phyloP scores from a whole-genome alignment of 2,113 vertebrate genomes.

The Castor canadensis region DNA sequence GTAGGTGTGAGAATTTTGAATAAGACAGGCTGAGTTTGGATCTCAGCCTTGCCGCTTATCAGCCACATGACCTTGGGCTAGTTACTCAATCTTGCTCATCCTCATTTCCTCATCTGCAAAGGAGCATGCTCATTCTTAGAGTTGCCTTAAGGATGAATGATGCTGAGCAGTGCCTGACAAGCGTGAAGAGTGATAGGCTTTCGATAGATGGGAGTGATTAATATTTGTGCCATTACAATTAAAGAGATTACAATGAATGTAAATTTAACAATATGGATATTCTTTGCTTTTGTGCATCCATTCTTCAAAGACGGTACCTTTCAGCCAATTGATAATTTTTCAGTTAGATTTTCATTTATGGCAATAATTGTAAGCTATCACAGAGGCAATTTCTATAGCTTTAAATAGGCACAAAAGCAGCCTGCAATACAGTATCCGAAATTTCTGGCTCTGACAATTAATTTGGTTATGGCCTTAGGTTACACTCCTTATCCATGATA shows the following conservation, averaged over 20 bases:
- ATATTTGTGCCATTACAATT: background rate
- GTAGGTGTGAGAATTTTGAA: background rate
- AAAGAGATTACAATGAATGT: background rate
- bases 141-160: background rate
- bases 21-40: background rate
- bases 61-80: background rate
- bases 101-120: conserved; percentile 5
- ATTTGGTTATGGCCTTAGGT: background rate
- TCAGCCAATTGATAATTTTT: background rate
- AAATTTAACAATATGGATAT: background rate
- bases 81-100: background rate
- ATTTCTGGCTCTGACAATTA: background rate
- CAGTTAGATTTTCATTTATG: background rate
- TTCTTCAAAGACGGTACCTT: background rate
- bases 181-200: background rate
- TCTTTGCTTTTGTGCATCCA: background rate
- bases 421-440: background rate
- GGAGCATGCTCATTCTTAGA: background rate
- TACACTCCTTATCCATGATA: background rate
- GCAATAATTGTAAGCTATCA: background rate
- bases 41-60: background rate
- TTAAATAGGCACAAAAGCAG: background rate
- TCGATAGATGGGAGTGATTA: background rate
- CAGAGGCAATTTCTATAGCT: background rate
- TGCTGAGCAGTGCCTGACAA: background rate